Evolutionary conservation across 2,113 vertebrate species (phyloP).

Genomic region (Trinectes maculatus): DNA sequence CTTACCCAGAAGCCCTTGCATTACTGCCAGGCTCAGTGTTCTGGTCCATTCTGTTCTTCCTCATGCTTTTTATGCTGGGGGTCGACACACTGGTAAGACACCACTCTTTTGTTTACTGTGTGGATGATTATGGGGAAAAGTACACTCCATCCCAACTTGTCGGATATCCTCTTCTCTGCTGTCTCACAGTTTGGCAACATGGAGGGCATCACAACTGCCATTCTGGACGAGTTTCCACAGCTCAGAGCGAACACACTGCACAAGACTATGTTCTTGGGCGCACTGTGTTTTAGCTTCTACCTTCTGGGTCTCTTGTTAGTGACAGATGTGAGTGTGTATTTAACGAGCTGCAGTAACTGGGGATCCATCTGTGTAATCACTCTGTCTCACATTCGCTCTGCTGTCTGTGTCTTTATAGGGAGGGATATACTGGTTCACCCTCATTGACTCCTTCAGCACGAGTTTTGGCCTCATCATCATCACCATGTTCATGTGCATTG

Average conservation of each 20-base stretch:
- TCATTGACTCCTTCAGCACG: conserved; percentile 88
- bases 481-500: conserved; percentile 87
- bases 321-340: conserved; percentile 78
- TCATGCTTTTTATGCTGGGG: conserved; percentile 87
- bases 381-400: conserved; percentile 21
- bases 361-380: conserved; percentile 4
- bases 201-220: conserved; percentile 85
- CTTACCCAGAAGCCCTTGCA: conserved; percentile 87
- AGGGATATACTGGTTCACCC: conserved; percentile 89
- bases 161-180: conserved; percentile 1
- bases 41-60: conserved; percentile 87
- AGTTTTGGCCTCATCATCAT: conserved; percentile 90
- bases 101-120: not conserved
- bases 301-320: conserved; percentile 84
- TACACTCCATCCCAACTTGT: not conserved
- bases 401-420: conserved; percentile 75
- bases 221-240: conserved; percentile 84
- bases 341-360: not conserved
- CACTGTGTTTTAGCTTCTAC: conserved; percentile 82
- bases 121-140: not conserved
- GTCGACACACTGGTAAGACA: conserved; percentile 83
- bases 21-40: conserved; percentile 84
- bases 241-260: conserved; percentile 76
- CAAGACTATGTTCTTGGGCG: conserved; percentile 82
- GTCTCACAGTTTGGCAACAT: conserved; percentile 86